Percentiles rank a stretch among this genome's conserved stretches.
These are phyloP conservation scores for Toxotes jaculatrix DNA, from an alignment of 2,113 vertebrate genomes.

Conservation along the genomic window DNA sequence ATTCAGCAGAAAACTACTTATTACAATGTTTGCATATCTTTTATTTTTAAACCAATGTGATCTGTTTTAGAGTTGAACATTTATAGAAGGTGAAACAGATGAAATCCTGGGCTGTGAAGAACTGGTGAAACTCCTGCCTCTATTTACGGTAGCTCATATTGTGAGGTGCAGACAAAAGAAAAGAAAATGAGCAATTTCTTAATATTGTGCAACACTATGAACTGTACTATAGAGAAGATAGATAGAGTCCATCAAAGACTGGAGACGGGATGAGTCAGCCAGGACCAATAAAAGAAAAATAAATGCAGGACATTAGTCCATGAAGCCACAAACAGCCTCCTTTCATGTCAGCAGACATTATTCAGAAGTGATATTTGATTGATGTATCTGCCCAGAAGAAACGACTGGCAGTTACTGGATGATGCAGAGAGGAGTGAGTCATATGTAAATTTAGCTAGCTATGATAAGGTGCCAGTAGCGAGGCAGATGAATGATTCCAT, in stretches of 20 bases:
- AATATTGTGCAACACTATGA: too few species aligned
- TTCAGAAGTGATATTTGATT: constrained; percentile 63
- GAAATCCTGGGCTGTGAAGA: background rate
- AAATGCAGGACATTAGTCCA: constrained; percentile 50
- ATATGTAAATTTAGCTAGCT: constrained; percentile 67
- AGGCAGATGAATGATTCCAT: constrained; percentile 64
- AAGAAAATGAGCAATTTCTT: background rate
- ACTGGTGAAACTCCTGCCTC: background rate
- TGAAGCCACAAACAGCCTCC: constrained; percentile 44
- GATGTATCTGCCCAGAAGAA: constrained; percentile 54
- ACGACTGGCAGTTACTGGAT: constrained; percentile 26
- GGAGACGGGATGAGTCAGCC: constrained; percentile 32
- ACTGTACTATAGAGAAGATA: too few species aligned
- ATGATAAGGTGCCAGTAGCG: constrained; percentile 51
- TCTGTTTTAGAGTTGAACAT: background rate
- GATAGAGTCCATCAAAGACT: constrained; percentile 1
- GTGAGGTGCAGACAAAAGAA: background rate
- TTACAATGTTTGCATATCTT: background rate
- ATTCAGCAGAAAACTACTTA: background rate
- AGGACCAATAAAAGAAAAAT: constrained; percentile 35
- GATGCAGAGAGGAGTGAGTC: constrained; percentile 61
- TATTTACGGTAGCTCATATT: too few species aligned
- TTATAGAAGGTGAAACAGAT: background rate
- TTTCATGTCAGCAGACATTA: constrained; percentile 58
- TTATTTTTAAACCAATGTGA: background rate